These are phyloP conservation scores for Ifrita kowaldi DNA, from an alignment of 2,113 vertebrate genomes.

Conservation along the genomic window DNA sequence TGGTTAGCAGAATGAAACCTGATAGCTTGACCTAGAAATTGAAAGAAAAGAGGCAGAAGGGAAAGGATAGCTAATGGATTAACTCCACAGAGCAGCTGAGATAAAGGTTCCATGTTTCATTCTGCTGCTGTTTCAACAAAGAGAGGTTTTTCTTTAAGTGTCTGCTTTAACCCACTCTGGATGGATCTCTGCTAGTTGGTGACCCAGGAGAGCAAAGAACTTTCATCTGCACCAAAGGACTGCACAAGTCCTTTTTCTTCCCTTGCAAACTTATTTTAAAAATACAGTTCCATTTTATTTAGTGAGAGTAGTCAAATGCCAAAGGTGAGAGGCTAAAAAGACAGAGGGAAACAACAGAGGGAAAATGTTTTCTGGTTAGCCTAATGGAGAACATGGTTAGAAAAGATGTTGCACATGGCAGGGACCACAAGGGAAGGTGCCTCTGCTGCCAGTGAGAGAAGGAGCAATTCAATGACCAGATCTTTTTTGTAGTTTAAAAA, in stretches of 20 bases:
- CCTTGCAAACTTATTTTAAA: background rate
- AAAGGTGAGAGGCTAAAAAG: background rate
- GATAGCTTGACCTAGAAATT: constrained; percentile 28
- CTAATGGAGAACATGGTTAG: background rate
- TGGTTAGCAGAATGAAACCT: background rate
- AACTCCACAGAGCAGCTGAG: background rate
- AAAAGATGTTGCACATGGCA: background rate
- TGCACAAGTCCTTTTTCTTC: background rate
- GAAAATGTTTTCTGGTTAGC: background rate
- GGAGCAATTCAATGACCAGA: background rate
- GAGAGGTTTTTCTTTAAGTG: background rate
- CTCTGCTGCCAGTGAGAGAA: background rate
- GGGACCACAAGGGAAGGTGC: background rate
- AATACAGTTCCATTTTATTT: background rate
- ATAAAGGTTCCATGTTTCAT: background rate
- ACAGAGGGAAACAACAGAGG: background rate
- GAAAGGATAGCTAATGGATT: constrained; percentile 19
- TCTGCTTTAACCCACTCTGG: background rate
- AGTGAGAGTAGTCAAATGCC: background rate
- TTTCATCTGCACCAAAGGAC: background rate
- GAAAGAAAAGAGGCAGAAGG: background rate
- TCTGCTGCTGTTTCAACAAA: background rate
- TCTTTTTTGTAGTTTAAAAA: background rate
- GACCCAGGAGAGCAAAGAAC: background rate
- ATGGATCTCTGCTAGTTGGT: background rate